Evolutionary conservation across 2,797 vertebrate genomes (phyloP).

Genomic region (Tapera naevia): DNA sequence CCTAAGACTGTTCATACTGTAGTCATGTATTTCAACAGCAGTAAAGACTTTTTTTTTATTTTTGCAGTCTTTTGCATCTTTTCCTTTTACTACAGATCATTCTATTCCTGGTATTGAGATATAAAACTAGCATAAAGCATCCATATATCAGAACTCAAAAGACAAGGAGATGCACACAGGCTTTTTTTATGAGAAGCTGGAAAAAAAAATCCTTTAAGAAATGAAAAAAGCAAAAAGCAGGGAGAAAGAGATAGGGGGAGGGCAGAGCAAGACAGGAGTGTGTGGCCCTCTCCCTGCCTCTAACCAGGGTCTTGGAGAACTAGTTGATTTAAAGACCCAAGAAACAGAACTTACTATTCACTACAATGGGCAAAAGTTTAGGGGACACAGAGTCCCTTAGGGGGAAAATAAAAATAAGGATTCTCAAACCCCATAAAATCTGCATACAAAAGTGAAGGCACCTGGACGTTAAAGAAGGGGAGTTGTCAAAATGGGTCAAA

Average conservation of each 20-base stretch:
- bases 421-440: neutral
- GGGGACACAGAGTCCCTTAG: neutral
- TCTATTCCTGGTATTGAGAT: neutral
- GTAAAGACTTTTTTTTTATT: neutral
- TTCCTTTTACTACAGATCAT: conserved; percentile 29
- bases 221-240: neutral
- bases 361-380: neutral
- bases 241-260: neutral
- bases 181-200: neutral
- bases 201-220: neutral
- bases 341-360: neutral
- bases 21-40: neutral
- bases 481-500: neutral
- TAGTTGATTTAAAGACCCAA: neutral
- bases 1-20: neutral
- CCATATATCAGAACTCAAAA: neutral
- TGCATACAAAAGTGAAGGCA: neutral
- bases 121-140: conserved; percentile 12
- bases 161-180: neutral
- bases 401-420: neutral
- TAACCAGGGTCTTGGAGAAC: neutral
- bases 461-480: neutral
- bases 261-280: neutral
- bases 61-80: conserved; percentile 15
- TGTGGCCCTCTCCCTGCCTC: neutral